phyloP scores from a whole-genome alignment of 2,797 vertebrate genomes.

The Myotis pilosus region DNA sequence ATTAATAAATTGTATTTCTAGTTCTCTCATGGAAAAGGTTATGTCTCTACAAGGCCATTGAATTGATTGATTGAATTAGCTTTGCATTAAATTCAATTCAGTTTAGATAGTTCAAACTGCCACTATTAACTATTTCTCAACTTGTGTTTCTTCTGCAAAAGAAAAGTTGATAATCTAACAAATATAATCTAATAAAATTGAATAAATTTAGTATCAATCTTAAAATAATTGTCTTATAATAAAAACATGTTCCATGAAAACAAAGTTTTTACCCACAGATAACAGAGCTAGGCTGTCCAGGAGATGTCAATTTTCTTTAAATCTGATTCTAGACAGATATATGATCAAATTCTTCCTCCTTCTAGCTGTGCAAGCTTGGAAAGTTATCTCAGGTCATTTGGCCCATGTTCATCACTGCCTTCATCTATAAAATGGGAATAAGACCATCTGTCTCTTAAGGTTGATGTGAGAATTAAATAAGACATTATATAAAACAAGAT shows the following conservation, averaged over 20 bases:
- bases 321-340: neutral
- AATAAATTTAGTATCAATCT: neutral
- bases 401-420: neutral
- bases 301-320: slow-evolving; percentile 22
- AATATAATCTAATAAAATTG: slow-evolving; percentile 3
- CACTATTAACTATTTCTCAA: neutral
- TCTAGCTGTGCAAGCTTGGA: neutral
- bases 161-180: neutral
- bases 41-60: neutral
- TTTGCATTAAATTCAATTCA: slow-evolving; percentile 46
- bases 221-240: neutral
- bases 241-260: slow-evolving; percentile 1
- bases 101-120: slow-evolving; percentile 1
- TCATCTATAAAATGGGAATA: neutral
- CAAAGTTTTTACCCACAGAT: neutral
- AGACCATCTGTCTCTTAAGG: neutral
- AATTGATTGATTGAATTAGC: slow-evolving; percentile 44
- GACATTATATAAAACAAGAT: neutral
- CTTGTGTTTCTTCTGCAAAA: neutral
- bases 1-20: slow-evolving; percentile 41
- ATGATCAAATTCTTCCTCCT: neutral
- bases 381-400: neutral
- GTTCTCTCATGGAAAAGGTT: slow-evolving; percentile 3
- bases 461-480: slow-evolving; percentile 1
- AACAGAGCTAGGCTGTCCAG: neutral